Percentiles rank a stretch among this genome's conserved stretches.
Conservation (phyloP, 2,797 vertebrate genomes). For the Xiphophorus birchmanni region DNA sequence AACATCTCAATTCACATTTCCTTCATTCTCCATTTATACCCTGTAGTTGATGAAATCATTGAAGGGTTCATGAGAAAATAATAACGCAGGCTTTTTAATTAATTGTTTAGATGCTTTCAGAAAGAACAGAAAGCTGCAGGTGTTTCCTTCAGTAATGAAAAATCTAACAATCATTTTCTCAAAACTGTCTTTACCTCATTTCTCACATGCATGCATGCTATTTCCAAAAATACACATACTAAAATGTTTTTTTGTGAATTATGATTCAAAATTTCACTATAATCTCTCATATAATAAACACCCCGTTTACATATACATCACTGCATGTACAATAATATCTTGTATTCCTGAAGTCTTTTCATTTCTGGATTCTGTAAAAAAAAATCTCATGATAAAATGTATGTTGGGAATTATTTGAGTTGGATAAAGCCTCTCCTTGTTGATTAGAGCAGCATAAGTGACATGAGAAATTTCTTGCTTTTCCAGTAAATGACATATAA, state of each 20-base stretch:
- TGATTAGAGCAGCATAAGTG: neutral
- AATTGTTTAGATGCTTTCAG: neutral
- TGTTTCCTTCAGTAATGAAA: slow-evolving; percentile 57
- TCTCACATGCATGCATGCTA: slow-evolving; percentile 11
- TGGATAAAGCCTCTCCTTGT: neutral
- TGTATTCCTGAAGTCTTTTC: slow-evolving; percentile 15
- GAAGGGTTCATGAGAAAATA: neutral
- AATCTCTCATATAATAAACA: neutral
- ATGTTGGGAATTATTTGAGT: slow-evolving; percentile 7
- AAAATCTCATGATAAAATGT: neutral
- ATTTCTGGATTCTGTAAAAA: slow-evolving; percentile 15
- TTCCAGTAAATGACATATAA: neutral
- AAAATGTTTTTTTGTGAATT: slow-evolving; percentile 14
- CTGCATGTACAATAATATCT: slow-evolving; percentile 2
- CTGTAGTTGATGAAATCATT: neutral
- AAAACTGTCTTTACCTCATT: neutral
- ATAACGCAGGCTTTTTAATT: neutral
- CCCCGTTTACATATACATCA: slow-evolving; percentile 13
- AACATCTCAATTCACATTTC: neutral
- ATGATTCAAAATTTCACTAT: slow-evolving; percentile 5
- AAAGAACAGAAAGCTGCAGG: slow-evolving; percentile 6
- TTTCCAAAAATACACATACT: slow-evolving; percentile 17
- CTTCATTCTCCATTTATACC: neutral
- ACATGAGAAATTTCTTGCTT: neutral
- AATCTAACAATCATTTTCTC: neutral